phyloP scores from a whole-genome alignment of 2,797 vertebrate genomes.

The Bothrops alternatus region DNA sequence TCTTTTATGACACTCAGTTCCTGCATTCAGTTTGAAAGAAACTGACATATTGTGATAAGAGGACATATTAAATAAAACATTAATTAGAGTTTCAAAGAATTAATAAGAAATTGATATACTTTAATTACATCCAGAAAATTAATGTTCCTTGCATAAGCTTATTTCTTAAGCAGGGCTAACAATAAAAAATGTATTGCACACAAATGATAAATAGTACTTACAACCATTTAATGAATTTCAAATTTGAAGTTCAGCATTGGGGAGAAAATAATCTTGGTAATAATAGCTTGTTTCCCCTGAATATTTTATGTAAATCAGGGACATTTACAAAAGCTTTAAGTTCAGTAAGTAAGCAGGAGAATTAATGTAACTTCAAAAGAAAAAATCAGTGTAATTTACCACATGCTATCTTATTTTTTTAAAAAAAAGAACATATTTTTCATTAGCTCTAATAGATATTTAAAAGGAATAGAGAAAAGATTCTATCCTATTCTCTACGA shows the following conservation, averaged over 20 bases:
- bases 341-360: conserved; percentile 71
- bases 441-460: conserved; percentile 65
- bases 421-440: conserved; percentile 65
- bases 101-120: conserved; percentile 57
- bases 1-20: conserved; percentile 22
- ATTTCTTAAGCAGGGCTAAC: conserved; percentile 50
- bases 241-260: conserved; percentile 65
- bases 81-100: conserved; percentile 59
- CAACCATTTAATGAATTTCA: conserved; percentile 65
- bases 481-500: conserved; percentile 17
- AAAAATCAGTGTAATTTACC: conserved; percentile 77
- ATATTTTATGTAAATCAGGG: conserved; percentile 83
- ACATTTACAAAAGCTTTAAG: conserved; percentile 75
- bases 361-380: conserved; percentile 74
- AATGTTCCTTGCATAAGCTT: conserved; percentile 55
- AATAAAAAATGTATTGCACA: conserved; percentile 61
- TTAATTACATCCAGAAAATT: conserved; percentile 62
- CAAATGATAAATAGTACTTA: conserved; percentile 62
- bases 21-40: conserved; percentile 38
- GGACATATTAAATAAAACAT: conserved; percentile 67
- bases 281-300: conserved; percentile 75
- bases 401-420: conserved; percentile 70
- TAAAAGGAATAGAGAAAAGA: conserved; percentile 37
- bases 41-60: conserved; percentile 59
- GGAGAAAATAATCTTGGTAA: conserved; percentile 70